Evolutionary conservation across 1,140 invertebrate species (phyloP).

Genomic region (Mizuhopecten yessoensis): DNA sequence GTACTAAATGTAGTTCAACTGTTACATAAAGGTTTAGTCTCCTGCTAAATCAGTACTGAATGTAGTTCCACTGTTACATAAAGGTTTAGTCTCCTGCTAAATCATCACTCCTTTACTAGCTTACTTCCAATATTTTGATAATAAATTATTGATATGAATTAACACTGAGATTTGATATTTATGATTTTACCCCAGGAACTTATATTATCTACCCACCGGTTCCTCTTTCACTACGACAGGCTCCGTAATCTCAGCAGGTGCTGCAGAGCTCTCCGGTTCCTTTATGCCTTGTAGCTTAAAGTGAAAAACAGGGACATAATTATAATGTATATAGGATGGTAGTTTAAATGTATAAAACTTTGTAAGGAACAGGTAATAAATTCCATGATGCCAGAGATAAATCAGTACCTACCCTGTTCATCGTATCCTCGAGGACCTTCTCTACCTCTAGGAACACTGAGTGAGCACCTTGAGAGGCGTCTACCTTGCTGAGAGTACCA

Average conservation of each 20-base stretch:
- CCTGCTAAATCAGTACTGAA: too few species aligned
- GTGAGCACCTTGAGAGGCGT: slow-evolving; percentile 73
- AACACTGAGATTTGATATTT: too few species aligned
- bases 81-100: too few species aligned
- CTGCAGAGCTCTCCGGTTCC: neutral
- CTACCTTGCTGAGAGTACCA: slow-evolving; percentile 79
- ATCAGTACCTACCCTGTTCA: slow-evolving; percentile 76
- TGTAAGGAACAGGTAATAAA: too few species aligned
- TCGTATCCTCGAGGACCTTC: slow-evolving; percentile 79
- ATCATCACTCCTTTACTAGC: too few species aligned
- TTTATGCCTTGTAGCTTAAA: slow-evolving; percentile 9
- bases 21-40: too few species aligned
- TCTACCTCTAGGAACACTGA: slow-evolving; percentile 80
- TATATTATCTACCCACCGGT: neutral
- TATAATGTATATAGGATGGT: neutral
- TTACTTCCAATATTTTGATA: too few species aligned
- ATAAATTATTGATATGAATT: too few species aligned
- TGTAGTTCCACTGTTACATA: too few species aligned
- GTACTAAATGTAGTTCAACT: too few species aligned
- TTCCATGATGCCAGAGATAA: too few species aligned
- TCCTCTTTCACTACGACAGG: neutral
- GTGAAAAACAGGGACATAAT: neutral
- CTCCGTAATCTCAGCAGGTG: slow-evolving; percentile 1
- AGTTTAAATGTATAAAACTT: too few species aligned
- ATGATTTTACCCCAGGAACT: neutral